phyloP scores from a whole-genome alignment of 1,140 invertebrate genomes.

The Cotesia chilonis region DNA sequence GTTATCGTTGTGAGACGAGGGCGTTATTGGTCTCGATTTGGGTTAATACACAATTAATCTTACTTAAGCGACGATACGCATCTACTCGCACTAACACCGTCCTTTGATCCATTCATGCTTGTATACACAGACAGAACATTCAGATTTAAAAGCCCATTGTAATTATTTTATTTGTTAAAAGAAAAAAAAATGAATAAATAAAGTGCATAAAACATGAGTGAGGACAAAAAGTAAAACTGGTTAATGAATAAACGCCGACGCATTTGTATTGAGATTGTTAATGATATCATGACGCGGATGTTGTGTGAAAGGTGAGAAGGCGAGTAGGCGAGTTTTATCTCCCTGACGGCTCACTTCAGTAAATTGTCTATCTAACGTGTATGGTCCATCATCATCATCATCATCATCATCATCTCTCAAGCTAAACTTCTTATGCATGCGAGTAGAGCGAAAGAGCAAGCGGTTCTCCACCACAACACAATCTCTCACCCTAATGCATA shows the following conservation, averaged over 20 bases:
- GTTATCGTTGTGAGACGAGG: constrained; percentile 54
- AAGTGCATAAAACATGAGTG: not conserved
- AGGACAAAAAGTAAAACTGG: not conserved
- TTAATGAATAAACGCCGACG: constrained; percentile 2
- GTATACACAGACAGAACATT: constrained; percentile 23
- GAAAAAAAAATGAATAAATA: too few species aligned
- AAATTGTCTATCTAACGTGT: constrained; percentile 13
- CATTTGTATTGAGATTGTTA: not conserved
- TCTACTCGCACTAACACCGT: constrained; percentile 45
- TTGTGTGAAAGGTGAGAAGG: constrained; percentile 9
- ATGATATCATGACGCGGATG: constrained; percentile 10
- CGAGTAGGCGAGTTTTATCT: not conserved
- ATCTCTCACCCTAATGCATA: constrained; percentile 40
- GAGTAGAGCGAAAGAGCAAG: too few species aligned
- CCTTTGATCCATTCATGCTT: constrained; percentile 17
- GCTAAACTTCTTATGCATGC: too few species aligned
- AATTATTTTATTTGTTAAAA: too few species aligned
- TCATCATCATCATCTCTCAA: not conserved
- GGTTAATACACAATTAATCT: constrained; percentile 61
- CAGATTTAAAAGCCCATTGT: constrained; percentile 34
- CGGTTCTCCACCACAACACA: not conserved
- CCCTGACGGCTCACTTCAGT: not conserved
- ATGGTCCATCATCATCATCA: constrained; percentile 18
- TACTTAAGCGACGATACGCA: constrained; percentile 44
- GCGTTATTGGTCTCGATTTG: constrained; percentile 45